Evolutionary conservation across 1,140 invertebrate species (phyloP).

Genomic region (Nasonia longicornis): DNA sequence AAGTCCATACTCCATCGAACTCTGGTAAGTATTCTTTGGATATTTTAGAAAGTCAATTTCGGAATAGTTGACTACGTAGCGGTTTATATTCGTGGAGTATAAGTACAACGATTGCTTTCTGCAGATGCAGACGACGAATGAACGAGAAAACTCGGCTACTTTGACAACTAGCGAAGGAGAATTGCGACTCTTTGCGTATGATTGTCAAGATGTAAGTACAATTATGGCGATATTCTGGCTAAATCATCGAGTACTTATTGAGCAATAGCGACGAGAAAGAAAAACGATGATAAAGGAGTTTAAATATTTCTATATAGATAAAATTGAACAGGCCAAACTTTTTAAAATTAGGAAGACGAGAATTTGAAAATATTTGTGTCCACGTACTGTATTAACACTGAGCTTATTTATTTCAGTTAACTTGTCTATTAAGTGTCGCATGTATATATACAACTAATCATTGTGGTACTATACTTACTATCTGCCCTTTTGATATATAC

Average conservation of each 20-base stretch:
- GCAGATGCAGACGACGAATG: constrained; percentile 67
- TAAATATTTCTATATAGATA: neutral
- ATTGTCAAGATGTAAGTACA: constrained; percentile 67
- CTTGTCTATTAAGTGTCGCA: constrained; percentile 63
- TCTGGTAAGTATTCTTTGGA: constrained; percentile 55
- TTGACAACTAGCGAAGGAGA: constrained; percentile 67
- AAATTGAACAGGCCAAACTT: too few relatives aligned
- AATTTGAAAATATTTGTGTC: constrained; percentile 8
- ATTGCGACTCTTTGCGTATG: constrained; percentile 66
- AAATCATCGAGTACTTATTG: neutral
- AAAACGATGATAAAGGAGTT: neutral
- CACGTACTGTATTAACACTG: constrained; percentile 23
- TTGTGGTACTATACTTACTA: constrained; percentile 42
- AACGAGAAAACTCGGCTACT: constrained; percentile 67
- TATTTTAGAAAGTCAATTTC: neutral
- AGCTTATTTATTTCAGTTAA: constrained; percentile 23
- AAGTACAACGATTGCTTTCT: constrained; percentile 4
- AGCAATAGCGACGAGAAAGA: neutral
- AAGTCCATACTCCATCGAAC: constrained; percentile 68
- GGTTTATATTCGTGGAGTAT: neutral
- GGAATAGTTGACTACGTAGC: too few relatives aligned
- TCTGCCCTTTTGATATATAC: constrained; percentile 41
- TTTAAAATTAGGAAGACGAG: neutral
- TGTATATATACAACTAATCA: constrained; percentile 57
- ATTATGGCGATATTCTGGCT: neutral